These are phyloP conservation scores for Thymelicus acteon DNA, from an alignment of 2,888 invertebrate species.

Conservation along the genomic window DNA sequence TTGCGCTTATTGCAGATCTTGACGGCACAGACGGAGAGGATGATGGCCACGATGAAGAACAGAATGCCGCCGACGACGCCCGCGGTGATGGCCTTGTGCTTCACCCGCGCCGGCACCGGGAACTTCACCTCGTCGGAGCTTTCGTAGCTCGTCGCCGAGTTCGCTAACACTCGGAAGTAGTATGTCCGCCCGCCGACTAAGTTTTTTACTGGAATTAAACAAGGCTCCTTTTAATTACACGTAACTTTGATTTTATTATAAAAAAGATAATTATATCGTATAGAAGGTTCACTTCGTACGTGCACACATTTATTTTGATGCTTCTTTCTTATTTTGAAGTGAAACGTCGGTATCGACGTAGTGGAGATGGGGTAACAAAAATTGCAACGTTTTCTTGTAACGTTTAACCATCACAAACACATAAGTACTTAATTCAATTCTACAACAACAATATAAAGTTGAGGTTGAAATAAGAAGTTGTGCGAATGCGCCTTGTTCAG, in stretches of 20 bases:
- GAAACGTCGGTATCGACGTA: too few relatives aligned
- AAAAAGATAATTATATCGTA: too few relatives aligned
- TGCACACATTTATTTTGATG: too few relatives aligned
- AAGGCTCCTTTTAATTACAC: neutral
- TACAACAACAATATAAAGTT: too few relatives aligned
- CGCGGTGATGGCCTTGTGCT: slow-evolving; percentile 97
- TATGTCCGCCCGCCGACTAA: slow-evolving; percentile 95
- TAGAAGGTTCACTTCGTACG: too few relatives aligned
- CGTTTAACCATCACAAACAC: neutral
- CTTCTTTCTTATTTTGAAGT: too few relatives aligned
- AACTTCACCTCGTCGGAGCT: slow-evolving; percentile 95
- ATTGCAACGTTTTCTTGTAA: neutral
- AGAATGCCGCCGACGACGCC: slow-evolving; percentile 98
- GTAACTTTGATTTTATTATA: neutral
- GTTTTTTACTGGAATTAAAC: slow-evolving; percentile 91
- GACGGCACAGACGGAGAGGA: slow-evolving; percentile 98
- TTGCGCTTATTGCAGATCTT: slow-evolving; percentile 99
- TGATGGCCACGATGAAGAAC: slow-evolving; percentile 98
- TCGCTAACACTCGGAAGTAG: slow-evolving; percentile 95
- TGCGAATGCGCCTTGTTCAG: too few relatives aligned
- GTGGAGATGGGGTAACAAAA: too few relatives aligned
- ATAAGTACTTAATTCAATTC: too few relatives aligned
- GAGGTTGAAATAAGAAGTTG: too few relatives aligned
- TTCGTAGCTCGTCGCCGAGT: slow-evolving; percentile 94
- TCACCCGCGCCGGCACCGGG: slow-evolving; percentile 94